phyloP scores from a whole-genome alignment of 2,888 invertebrate genomes.

The Clivina fossor region DNA sequence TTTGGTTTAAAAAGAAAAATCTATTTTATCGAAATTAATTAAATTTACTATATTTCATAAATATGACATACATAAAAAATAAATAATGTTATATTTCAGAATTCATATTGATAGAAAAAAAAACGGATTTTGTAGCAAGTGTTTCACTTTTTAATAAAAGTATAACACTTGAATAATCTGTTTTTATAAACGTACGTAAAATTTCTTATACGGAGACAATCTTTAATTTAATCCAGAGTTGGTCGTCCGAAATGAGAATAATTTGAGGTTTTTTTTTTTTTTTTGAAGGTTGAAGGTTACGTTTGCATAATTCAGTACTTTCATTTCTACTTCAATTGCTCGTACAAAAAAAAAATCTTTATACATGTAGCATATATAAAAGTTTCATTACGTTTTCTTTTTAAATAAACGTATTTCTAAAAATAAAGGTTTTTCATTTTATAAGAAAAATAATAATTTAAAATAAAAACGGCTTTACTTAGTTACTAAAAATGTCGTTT shows the following conservation, averaged over 20 bases:
- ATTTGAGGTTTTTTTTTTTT: neutral
- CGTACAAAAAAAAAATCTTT: neutral
- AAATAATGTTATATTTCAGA: no score
- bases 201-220: neutral
- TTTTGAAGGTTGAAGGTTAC: constrained; percentile 1
- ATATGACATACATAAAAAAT: no score
- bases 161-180: no score
- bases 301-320: constrained; percentile 8
- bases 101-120: no score
- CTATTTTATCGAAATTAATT: no score
- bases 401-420: neutral
- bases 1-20: no score
- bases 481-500: no score
- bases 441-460: no score
- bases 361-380: neutral
- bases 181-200: no score
- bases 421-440: neutral
- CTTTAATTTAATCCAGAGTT: neutral
- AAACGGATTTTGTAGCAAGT: no score
- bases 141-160: no score
- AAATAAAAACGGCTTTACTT: neutral
- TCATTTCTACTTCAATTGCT: constrained; percentile 9
- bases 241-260: neutral
- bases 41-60: no score
- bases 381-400: neutral